Conservation (phyloP, 1,140 invertebrate genomes). For the Nephotettix cincticeps region DNA sequence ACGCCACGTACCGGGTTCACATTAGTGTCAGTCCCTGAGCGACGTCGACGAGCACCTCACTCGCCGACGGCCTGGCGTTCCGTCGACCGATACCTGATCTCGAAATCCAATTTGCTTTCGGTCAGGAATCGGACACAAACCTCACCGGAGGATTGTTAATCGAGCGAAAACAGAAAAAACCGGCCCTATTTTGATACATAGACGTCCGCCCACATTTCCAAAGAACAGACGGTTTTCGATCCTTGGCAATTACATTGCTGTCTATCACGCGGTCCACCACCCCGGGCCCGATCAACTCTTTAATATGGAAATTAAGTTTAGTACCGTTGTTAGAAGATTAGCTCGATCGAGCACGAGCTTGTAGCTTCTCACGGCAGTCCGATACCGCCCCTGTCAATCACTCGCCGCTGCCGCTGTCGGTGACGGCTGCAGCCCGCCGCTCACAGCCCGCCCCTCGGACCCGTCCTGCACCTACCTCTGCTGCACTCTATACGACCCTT, state of each 20-base stretch:
- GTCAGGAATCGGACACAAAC: conserved; percentile 13
- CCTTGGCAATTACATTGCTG: conserved; percentile 1
- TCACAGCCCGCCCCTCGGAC: no score
- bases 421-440: background rate
- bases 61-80: no score
- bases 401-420: background rate
- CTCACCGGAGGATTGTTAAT: conserved; percentile 15
- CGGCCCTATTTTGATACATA: conserved; percentile 16
- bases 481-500: no score
- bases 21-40: no score
- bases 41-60: no score
- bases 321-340: conserved; percentile 18
- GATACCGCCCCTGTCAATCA: conserved; percentile 3
- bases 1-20: no score
- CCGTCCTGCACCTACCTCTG: no score
- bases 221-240: conserved; percentile 2
- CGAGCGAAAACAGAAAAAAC: conserved; percentile 20
- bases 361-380: conserved; percentile 1
- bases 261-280: conserved; percentile 1
- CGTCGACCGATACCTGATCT: conserved; percentile 7
- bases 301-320: conserved; percentile 20
- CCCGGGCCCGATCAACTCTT: conserved; percentile 17
- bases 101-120: conserved; percentile 14
- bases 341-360: conserved; percentile 18
- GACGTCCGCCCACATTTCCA: conserved; percentile 20